These are phyloP conservation scores for Engraulis encrasicolus DNA, from an alignment of 2,113 vertebrate species.

Conservation along the genomic window DNA sequence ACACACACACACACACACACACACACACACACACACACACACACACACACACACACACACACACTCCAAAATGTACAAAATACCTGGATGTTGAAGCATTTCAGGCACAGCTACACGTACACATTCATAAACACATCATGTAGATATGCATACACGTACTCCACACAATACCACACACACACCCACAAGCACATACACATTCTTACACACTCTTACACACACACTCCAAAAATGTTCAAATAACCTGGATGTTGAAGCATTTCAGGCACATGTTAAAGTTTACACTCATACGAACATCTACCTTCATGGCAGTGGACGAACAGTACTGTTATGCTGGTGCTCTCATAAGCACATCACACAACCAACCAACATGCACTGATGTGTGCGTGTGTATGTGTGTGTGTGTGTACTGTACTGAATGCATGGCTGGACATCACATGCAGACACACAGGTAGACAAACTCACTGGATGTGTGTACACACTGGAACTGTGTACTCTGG, in stretches of 20 bases:
- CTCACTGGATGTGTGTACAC: not conserved
- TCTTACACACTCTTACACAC: not conserved
- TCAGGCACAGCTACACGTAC: slow-evolving; percentile 27
- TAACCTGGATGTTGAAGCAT: not conserved
- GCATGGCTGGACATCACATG: slow-evolving; percentile 17
- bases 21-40: slow-evolving; percentile 12
- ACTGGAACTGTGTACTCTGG: too few relatives aligned
- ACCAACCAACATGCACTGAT: not conserved
- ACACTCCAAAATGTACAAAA: not conserved
- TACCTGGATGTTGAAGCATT: too few relatives aligned
- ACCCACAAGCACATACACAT: slow-evolving; percentile 23
- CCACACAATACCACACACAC: slow-evolving; percentile 52
- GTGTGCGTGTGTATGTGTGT: too few relatives aligned
- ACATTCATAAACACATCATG: slow-evolving; percentile 14
- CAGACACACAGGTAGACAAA: slow-evolving; percentile 21
- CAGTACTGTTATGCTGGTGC: not conserved
- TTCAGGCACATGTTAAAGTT: not conserved
- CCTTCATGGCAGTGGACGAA: not conserved
- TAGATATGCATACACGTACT: too few relatives aligned
- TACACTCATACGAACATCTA: not conserved
- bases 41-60: slow-evolving; percentile 34
- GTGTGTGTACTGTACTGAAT: too few relatives aligned
- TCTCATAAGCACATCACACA: not conserved
- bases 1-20: slow-evolving; percentile 14
- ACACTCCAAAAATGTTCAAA: not conserved